Conservation (phyloP, 2,113 vertebrate species). For the Mesocricetus auratus region DNA sequence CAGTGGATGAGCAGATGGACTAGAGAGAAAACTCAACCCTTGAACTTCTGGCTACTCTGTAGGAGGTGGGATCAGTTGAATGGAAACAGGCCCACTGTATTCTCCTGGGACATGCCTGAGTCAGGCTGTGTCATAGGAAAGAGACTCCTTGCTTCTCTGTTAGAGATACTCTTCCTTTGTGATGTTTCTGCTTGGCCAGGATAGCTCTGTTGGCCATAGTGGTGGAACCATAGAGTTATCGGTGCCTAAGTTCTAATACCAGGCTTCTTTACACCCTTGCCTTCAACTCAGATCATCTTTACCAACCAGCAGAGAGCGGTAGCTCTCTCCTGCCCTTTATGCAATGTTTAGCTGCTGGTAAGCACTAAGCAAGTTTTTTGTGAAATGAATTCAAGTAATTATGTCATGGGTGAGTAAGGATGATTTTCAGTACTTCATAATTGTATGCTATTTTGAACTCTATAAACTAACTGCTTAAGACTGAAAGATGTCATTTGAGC, state of each 20-base stretch:
- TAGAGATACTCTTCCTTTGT: conserved; percentile 34
- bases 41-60: conserved; percentile 6
- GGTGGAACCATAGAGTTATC: background rate
- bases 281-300: background rate
- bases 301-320: background rate
- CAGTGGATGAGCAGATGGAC: background rate
- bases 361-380: conserved; percentile 22
- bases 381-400: conserved; percentile 27
- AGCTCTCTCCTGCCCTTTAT: background rate
- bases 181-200: conserved; percentile 21
- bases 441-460: conserved; percentile 7
- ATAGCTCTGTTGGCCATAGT: background rate
- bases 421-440: background rate
- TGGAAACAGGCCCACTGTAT: background rate
- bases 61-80: conserved; percentile 26
- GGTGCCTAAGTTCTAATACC: background rate
- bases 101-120: background rate
- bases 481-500: conserved; percentile 15
- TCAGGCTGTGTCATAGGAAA: conserved; percentile 38
- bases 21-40: background rate
- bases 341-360: background rate
- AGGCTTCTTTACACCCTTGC: background rate
- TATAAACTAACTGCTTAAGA: conserved; percentile 3
- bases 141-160: conserved; percentile 44
- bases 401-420: background rate